phyloP scores from a whole-genome alignment of 2,113 vertebrate genomes.

The Pica pica region DNA sequence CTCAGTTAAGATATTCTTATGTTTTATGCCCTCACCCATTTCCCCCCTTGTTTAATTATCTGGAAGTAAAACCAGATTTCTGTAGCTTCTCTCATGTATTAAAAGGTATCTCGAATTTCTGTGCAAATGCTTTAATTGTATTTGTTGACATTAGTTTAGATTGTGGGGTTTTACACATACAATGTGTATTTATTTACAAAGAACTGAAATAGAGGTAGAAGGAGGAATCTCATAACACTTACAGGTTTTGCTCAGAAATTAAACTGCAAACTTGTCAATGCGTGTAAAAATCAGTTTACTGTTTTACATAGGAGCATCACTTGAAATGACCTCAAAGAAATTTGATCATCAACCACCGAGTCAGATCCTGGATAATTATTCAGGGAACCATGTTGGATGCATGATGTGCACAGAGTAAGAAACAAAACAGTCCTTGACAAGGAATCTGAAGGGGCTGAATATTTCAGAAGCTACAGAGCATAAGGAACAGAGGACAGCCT shows the following conservation, averaged over 20 bases:
- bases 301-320: background rate
- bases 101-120: background rate
- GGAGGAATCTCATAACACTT: background rate
- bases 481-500: background rate
- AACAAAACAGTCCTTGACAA: background rate
- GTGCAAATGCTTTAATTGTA: background rate
- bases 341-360: background rate
- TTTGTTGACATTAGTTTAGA: background rate
- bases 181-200: background rate
- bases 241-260: background rate
- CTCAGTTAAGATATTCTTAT: background rate
- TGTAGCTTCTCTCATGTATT: background rate
- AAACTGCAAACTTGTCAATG: background rate
- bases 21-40: background rate
- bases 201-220: background rate
- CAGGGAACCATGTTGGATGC: background rate
- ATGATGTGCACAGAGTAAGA: background rate
- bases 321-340: conserved; percentile 2
- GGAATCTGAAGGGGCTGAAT: background rate
- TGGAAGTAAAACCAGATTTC: background rate
- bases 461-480: background rate
- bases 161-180: background rate
- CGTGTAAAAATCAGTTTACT: background rate
- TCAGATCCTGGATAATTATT: background rate
- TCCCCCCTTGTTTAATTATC: background rate